phyloP scores from a whole-genome alignment of 2,888 invertebrate species.

The Trichopoda pennipes region DNA sequence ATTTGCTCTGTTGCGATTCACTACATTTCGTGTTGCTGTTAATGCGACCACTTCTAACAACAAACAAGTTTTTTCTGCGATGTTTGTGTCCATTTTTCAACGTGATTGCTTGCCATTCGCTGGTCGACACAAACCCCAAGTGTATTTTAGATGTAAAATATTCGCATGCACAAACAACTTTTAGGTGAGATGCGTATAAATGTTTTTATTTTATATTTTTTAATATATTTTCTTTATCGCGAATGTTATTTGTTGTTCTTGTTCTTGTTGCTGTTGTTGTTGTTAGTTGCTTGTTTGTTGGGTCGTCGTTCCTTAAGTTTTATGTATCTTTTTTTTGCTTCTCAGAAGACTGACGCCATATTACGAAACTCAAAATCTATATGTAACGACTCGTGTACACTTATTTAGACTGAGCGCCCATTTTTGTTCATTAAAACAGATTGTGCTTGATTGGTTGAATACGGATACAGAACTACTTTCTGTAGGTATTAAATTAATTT shows the following conservation, averaged over 20 bases:
- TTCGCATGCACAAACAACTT: neutral
- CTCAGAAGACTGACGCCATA: slow-evolving; percentile 61
- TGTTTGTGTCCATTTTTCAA: slow-evolving; percentile 47
- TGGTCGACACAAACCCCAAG: slow-evolving; percentile 34
- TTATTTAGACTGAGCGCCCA: slow-evolving; percentile 15
- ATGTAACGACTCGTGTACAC: neutral
- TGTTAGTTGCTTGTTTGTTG: slow-evolving; percentile 11
- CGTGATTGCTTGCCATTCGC: slow-evolving; percentile 40
- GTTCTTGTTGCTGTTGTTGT: no score
- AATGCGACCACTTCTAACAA: slow-evolving; percentile 32
- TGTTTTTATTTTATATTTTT: neutral
- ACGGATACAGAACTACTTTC: neutral
- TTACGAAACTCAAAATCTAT: slow-evolving; percentile 35
- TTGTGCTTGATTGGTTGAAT: slow-evolving; percentile 52
- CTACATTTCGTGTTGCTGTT: neutral
- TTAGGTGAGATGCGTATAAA: neutral
- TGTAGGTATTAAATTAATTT: neutral
- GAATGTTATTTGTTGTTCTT: slow-evolving; percentile 31
- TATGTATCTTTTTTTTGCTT: slow-evolving; percentile 46
- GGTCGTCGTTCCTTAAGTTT: slow-evolving; percentile 19
- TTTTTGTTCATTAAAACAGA: slow-evolving; percentile 30
- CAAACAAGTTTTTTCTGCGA: slow-evolving; percentile 39
- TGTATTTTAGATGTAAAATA: slow-evolving; percentile 19
- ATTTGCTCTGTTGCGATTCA: neutral
- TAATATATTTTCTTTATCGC: slow-evolving; percentile 30